Conservation (phyloP, 2,888 invertebrate species). For the Nowickia ferox region DNA sequence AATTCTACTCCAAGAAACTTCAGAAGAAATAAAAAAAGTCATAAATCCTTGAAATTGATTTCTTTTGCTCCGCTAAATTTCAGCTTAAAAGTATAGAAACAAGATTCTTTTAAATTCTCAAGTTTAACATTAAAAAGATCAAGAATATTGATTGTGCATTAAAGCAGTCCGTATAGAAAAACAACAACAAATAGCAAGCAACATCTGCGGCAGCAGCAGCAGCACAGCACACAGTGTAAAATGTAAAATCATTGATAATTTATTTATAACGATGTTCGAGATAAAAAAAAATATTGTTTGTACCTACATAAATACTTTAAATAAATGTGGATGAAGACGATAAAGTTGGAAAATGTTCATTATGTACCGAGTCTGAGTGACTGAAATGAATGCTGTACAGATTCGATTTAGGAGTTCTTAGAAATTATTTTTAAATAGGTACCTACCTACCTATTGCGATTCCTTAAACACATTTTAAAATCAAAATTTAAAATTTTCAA, state of each 20-base stretch:
- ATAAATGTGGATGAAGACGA: slow-evolving; percentile 24
- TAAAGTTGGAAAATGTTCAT: slow-evolving; percentile 11
- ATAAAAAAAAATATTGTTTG: slow-evolving; percentile 36
- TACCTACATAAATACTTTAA: not conserved
- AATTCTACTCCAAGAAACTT: slow-evolving; percentile 25
- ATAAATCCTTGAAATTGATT: slow-evolving; percentile 72
- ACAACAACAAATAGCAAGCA: slow-evolving; percentile 6
- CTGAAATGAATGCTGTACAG: not conserved
- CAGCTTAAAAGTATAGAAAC: slow-evolving; percentile 25
- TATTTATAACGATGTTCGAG: slow-evolving; percentile 54
- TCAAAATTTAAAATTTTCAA: too few relatives aligned
- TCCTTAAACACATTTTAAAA: too few relatives aligned
- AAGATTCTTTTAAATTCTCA: slow-evolving; percentile 22
- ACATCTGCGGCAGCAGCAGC: slow-evolving; percentile 8
- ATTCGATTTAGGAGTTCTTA: not conserved
- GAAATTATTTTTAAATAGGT: too few relatives aligned
- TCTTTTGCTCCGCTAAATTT: slow-evolving; percentile 65
- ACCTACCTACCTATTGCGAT: too few relatives aligned
- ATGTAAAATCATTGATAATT: slow-evolving; percentile 55
- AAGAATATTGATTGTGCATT: slow-evolving; percentile 65
- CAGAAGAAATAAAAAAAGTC: slow-evolving; percentile 40
- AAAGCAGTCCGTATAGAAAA: slow-evolving; percentile 35
- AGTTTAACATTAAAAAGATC: slow-evolving; percentile 56
- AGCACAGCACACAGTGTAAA: slow-evolving; percentile 12
- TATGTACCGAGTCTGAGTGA: not conserved